Base-by-base conservation (phyloP, 1,140 invertebrate species). In the Leptinotarsa lineolata region DNA sequence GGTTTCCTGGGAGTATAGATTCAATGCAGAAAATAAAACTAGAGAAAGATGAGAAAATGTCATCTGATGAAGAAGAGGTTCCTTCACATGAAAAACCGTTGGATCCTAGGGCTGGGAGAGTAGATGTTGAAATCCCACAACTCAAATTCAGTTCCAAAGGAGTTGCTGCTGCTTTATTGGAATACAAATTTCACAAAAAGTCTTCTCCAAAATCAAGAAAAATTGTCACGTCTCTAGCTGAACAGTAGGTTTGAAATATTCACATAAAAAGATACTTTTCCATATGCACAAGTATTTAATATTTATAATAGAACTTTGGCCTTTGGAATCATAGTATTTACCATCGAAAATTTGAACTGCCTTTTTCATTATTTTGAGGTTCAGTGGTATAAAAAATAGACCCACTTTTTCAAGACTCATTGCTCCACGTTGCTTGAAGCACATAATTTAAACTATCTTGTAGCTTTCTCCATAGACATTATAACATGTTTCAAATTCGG, bases 101-200 rank as follows among this genome's bases (percentile, higher is more conserved):
- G 39, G 94, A 95, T 88, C 93, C 93, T 21, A 86, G 94, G 68
- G 93, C 93, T 30, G 94, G 94, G 12, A 87, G 87, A 77, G 91
- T 95, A 1, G 86, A 93, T 84, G 92, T 94, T 1, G 85, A 88
- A 63, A 86, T 95, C 74, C 88, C 90, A 0, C 90, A 92, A 79
- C 84, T 95, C 60, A 86, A 88, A 24, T 89, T 94, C 39, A 86
- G 92, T 78, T 84, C 88, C 2, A 77, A 81, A 48, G 73, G 84
- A 70, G 83, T 93, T 16, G 84, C 83, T 1, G 76, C 83, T 0
- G 76, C 88, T 72, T 76, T 92, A 39, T 74, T 76, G 2, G 30
- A 85, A 46, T 82, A 85, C 72, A 87, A 84, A 79, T 86, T 84
- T 80, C 78, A 85, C 54, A 79, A 84, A n/a, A 81, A 71, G 4